Evolutionary conservation across 2,113 vertebrate species (phyloP).

Genomic region (Etia nguti): DNA sequence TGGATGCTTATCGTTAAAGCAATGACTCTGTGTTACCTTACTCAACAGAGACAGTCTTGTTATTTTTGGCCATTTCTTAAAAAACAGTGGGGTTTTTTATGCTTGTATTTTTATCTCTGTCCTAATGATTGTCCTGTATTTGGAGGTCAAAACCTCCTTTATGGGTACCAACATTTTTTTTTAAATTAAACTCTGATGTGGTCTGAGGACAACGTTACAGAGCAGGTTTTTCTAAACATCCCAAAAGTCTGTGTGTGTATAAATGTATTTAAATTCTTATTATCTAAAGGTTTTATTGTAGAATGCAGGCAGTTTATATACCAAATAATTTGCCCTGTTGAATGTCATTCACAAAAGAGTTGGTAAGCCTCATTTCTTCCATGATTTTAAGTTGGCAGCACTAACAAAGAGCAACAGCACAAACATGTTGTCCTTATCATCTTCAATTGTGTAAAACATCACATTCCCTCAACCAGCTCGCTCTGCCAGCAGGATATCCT

Average conservation of each 20-base stretch:
- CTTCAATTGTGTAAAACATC: not conserved
- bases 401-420: not conserved
- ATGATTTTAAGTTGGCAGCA: not conserved
- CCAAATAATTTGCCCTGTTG: fast-evolving
- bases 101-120: not conserved
- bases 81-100: not conserved
- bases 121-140: not conserved
- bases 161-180: not conserved
- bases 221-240: not conserved
- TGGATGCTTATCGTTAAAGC: not conserved
- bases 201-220: no score
- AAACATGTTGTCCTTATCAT: not conserved
- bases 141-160: not conserved
- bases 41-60: not conserved
- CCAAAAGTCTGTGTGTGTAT: not conserved
- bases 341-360: not conserved
- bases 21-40: not conserved
- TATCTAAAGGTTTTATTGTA: not conserved
- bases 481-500: constrained; percentile 28
- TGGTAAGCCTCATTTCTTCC: not conserved
- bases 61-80: not conserved
- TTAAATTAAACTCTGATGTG: no score
- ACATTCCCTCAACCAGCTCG: not conserved
- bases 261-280: not conserved
- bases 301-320: not conserved